Conservation (phyloP, 2,888 invertebrate species). For the Uloborus plumipes region DNA sequence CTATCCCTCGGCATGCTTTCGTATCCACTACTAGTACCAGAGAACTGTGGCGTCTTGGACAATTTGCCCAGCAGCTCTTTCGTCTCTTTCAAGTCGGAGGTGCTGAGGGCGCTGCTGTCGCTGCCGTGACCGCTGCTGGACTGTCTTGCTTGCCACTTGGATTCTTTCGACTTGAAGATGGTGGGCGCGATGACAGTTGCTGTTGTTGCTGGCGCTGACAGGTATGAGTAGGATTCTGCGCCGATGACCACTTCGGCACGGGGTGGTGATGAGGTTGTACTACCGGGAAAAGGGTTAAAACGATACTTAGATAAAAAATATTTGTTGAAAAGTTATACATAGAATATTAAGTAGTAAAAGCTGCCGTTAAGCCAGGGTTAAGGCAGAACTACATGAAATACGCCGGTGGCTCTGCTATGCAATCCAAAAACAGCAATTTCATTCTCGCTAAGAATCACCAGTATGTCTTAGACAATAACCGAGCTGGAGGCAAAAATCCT, state of each 20-base stretch:
- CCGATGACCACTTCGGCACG: slow-evolving; percentile 17
- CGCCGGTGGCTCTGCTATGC: too few relatives aligned
- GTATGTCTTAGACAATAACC: too few relatives aligned
- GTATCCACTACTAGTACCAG: slow-evolving; percentile 82
- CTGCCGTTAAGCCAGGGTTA: too few relatives aligned
- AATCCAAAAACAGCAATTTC: too few relatives aligned
- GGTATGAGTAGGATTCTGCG: slow-evolving; percentile 37
- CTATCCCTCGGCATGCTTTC: slow-evolving; percentile 88
- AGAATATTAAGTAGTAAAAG: too few relatives aligned
- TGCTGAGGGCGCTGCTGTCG: slow-evolving; percentile 72
- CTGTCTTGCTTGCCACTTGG: slow-evolving; percentile 66
- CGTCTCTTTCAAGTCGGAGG: slow-evolving; percentile 68
- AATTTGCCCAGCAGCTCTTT: slow-evolving; percentile 47
- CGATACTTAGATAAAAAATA: background rate
- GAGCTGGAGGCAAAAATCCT: too few relatives aligned
- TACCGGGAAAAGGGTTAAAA: background rate
- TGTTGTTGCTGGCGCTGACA: slow-evolving; percentile 25
- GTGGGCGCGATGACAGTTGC: slow-evolving; percentile 24
- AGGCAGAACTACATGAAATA: too few relatives aligned
- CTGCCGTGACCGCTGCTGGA: slow-evolving; percentile 73
- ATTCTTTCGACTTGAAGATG: slow-evolving; percentile 25
- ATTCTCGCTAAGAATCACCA: too few relatives aligned
- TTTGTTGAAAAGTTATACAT: too few relatives aligned
- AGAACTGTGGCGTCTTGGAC: slow-evolving; percentile 53
- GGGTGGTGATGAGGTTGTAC: slow-evolving; percentile 1